phyloP scores from a whole-genome alignment of 2,797 vertebrate genomes.

The Chelidonichthys spinosus region DNA sequence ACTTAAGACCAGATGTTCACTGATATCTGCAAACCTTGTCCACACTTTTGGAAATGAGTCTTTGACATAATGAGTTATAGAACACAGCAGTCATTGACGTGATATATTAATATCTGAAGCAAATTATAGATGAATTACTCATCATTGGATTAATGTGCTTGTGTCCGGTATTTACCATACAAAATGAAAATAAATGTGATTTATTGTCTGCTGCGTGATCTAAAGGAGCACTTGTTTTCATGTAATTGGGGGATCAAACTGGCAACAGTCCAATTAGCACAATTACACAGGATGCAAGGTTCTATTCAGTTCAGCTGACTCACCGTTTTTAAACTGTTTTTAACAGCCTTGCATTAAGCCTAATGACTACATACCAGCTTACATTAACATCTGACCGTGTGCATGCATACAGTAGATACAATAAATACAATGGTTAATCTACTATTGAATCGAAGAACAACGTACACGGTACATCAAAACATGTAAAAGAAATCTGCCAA shows the following conservation, averaged over 20 bases:
- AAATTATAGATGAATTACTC: slow-evolving; percentile 62
- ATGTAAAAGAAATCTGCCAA: background rate
- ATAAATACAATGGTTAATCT: slow-evolving; percentile 8
- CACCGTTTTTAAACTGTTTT: slow-evolving; percentile 22
- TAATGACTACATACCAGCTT: slow-evolving; percentile 24
- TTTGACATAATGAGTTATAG: slow-evolving; percentile 34
- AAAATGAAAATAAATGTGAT: slow-evolving; percentile 52
- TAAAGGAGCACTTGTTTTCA: slow-evolving; percentile 58
- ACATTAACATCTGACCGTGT: background rate
- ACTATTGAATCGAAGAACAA: slow-evolving; percentile 3
- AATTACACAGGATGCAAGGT: slow-evolving; percentile 55
- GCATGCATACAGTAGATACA: slow-evolving; percentile 14
- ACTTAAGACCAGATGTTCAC: slow-evolving; percentile 22
- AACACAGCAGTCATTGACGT: slow-evolving; percentile 46
- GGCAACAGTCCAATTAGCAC: slow-evolving; percentile 50
- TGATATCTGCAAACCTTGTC: slow-evolving; percentile 36
- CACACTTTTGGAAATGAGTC: slow-evolving; percentile 38
- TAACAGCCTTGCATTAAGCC: slow-evolving; percentile 27
- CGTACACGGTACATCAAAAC: background rate
- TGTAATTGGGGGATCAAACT: slow-evolving; percentile 39
- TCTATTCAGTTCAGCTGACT: slow-evolving; percentile 41
- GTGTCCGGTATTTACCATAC: slow-evolving; percentile 43
- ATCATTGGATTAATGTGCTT: slow-evolving; percentile 62
- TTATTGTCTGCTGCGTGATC: slow-evolving; percentile 30
- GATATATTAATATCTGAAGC: slow-evolving; percentile 64